These are phyloP conservation scores for Crypturellus undulatus DNA, from an alignment of 2,113 vertebrate species.

Conservation along the genomic window DNA sequence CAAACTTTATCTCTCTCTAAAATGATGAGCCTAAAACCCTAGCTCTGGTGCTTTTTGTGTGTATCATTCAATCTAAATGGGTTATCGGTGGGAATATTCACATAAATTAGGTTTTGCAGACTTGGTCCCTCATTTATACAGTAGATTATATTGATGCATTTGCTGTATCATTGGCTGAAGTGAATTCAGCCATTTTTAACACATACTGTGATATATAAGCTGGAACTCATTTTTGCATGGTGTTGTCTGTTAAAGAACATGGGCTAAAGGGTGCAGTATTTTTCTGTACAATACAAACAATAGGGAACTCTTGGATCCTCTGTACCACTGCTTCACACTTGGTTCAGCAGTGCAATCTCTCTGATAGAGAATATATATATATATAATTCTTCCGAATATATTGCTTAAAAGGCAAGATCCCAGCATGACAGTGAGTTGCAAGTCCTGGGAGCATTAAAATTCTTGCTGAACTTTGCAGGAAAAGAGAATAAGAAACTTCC, in stretches of 20 bases:
- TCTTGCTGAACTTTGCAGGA: neutral
- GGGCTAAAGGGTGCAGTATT: neutral
- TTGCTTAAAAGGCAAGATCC: neutral
- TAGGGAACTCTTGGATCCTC: neutral
- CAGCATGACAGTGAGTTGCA: neutral
- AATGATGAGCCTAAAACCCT: neutral
- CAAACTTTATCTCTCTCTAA: neutral
- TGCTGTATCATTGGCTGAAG: neutral
- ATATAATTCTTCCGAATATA: neutral
- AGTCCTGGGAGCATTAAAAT: neutral
- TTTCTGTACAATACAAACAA: neutral
- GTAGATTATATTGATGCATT: neutral
- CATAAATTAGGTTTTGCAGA: neutral
- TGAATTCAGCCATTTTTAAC: neutral
- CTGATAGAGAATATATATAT: neutral
- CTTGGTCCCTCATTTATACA: neutral
- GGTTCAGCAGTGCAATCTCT: neutral
- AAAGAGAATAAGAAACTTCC: neutral
- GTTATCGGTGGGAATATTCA: neutral
- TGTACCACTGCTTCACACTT: neutral
- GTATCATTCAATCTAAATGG: slow-evolving; percentile 35
- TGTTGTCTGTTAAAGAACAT: neutral
- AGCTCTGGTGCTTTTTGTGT: neutral
- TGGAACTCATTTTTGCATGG: neutral
- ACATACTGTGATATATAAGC: neutral